Base-by-base conservation (phyloP, 2,797 vertebrate genomes). In the Leuciscus waleckii region DNA sequence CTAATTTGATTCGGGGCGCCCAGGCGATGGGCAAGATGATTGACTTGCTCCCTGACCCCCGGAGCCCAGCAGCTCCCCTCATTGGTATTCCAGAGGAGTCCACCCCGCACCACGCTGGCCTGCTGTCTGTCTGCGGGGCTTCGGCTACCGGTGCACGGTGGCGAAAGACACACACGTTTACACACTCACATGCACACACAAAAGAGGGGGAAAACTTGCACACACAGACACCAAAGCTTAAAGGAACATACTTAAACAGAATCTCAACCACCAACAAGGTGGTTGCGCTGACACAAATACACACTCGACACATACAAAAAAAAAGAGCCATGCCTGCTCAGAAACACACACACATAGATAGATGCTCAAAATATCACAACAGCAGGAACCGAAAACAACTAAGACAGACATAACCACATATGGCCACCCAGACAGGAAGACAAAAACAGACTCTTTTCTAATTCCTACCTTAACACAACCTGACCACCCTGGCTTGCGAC, bases 1-100 rank as follows among this genome's bases (percentile, higher is more conserved):
- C 94, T 97, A 97, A 97, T 97, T 97, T 97, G 96, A 97, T 96
- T 96, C 95, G 95, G 95, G 95, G 95, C 97, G 96, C 96, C 95
- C 95, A 97, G 94, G 95, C 96, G 96, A 95, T 96, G 95, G 95
- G 95, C 94, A 93, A 97, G 95, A 98, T 99, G 98, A 99, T 97
- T 99, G 98, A 99, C 98, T 99, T 96, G 96, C 97, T 98, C 97
- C 93, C 96, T 99, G 98, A 99, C 98, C 98, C 97, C 97, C 94
- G 94, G 96, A 97, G 97, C 96, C 97, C 90, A 81, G 67, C 91
- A 93, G 95, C 94, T 93, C 85, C 94, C 91, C 97, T 98, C 96
- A 98, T 99, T 98, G 97, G 97, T 98, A 99, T 99, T 98, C 97
- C 91, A 93, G 94, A 96, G 95, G 95, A 94, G 96, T 96, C 87